Evolutionary conservation across 2,797 vertebrate species (phyloP).

Genomic region (Antrozous pallidus): DNA sequence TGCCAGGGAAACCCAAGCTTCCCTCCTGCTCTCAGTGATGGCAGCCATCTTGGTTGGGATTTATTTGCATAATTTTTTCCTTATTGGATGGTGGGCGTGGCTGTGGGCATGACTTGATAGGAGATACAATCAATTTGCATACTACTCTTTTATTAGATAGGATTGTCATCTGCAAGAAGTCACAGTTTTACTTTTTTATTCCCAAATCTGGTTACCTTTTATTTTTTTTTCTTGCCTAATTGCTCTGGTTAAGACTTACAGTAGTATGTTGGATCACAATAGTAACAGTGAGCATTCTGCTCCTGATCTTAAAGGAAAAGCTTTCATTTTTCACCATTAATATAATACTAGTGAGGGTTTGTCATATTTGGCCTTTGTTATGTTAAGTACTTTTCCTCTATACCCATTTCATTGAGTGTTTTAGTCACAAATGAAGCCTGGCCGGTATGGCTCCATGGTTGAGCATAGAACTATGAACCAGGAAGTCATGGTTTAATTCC

Average conservation of each 20-base stretch:
- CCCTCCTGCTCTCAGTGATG: too few relatives aligned
- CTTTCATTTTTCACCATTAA: neutral
- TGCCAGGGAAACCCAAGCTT: too few relatives aligned
- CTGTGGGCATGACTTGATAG: too few relatives aligned
- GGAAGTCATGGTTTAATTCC: too few relatives aligned
- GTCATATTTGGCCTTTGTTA: neutral
- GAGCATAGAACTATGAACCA: too few relatives aligned
- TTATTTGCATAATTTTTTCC: too few relatives aligned
- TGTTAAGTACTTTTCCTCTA: neutral
- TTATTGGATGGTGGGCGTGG: too few relatives aligned
- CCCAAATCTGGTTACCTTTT: neutral
- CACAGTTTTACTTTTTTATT: neutral
- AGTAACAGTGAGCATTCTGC: neutral
- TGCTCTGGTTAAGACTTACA: neutral
- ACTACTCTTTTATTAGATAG: too few relatives aligned
- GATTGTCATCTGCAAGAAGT: neutral
- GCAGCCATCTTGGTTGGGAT: too few relatives aligned
- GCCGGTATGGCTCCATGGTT: too few relatives aligned
- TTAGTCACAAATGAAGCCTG: neutral
- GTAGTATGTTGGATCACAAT: neutral
- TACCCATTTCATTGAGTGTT: neutral
- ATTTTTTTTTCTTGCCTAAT: neutral
- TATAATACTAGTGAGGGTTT: neutral
- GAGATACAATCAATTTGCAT: too few relatives aligned
- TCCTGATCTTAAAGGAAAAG: neutral